Percentiles rank a stretch among this genome's conserved stretches.
These are phyloP conservation scores for Dasyprocta punctata DNA, from an alignment of 2,113 vertebrate species.

Conservation along the genomic window DNA sequence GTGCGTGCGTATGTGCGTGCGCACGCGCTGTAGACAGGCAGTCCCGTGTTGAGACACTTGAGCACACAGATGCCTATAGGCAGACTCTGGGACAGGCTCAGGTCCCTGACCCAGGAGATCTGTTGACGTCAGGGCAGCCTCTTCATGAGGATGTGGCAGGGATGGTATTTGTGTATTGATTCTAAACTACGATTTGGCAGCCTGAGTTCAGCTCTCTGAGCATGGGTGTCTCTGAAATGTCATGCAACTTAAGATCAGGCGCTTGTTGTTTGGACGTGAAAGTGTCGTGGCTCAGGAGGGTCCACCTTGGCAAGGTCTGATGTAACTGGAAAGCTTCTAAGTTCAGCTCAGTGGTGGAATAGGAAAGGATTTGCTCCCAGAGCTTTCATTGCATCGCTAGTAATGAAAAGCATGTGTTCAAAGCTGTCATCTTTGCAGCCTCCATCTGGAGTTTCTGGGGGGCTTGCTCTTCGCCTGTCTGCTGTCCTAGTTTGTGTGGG, in stretches of 20 bases:
- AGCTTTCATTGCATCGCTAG: background rate
- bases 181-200: background rate
- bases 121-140: background rate
- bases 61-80: background rate
- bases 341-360: background rate
- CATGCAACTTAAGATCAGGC: background rate
- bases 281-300: background rate
- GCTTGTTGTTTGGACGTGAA: background rate
- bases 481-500: background rate
- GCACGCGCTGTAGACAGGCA: background rate
- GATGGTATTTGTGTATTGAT: background rate
- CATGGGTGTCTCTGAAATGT: background rate
- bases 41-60: background rate
- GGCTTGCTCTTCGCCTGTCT: background rate
- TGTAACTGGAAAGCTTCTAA: background rate
- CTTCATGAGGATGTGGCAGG: background rate
- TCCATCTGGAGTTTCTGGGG: slow-evolving; percentile 19
- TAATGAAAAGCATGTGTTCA: slow-evolving; percentile 33
- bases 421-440: slow-evolving; percentile 31
- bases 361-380: background rate
- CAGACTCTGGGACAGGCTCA: background rate
- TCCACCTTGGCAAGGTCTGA: slow-evolving; percentile 9
- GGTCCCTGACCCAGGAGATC: background rate
- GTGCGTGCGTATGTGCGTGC: too few relatives aligned
- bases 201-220: background rate